phyloP scores from a whole-genome alignment of 2,888 invertebrate species.

The Tipula confusa region DNA sequence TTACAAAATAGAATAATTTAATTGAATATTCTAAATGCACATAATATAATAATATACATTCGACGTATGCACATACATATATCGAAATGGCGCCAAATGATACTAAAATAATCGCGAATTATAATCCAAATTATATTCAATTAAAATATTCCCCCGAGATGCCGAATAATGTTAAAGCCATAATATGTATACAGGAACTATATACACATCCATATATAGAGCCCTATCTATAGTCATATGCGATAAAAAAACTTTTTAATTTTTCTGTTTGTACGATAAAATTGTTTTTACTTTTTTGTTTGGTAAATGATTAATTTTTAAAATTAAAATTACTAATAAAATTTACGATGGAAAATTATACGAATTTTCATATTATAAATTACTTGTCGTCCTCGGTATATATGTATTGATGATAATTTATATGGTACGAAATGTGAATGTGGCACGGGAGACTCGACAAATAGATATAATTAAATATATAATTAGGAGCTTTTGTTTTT shows the following conservation, averaged over 20 bases:
- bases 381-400: too few relatives aligned
- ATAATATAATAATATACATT: too few relatives aligned
- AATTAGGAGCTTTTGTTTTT: too few relatives aligned
- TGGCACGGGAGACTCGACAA: too few relatives aligned
- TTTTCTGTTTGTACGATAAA: not conserved
- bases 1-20: too few relatives aligned
- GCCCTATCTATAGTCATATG: too few relatives aligned
- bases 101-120: not conserved
- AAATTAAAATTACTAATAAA: not conserved
- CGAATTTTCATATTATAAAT: not conserved
- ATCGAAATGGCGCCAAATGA: not conserved
- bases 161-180: not conserved
- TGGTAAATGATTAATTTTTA: not conserved
- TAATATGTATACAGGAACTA: too few relatives aligned
- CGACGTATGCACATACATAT: too few relatives aligned
- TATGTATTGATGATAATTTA: too few relatives aligned
- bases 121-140: conserved; percentile 25
- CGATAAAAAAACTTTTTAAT: not conserved
- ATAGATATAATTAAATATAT: too few relatives aligned
- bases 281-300: not conserved
- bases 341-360: not conserved
- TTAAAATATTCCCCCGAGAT: not conserved
- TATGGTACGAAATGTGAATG: too few relatives aligned
- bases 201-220: not conserved
- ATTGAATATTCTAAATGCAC: too few relatives aligned